phyloP scores from a whole-genome alignment of 1,140 invertebrate species.

The Drosophila orena region DNA sequence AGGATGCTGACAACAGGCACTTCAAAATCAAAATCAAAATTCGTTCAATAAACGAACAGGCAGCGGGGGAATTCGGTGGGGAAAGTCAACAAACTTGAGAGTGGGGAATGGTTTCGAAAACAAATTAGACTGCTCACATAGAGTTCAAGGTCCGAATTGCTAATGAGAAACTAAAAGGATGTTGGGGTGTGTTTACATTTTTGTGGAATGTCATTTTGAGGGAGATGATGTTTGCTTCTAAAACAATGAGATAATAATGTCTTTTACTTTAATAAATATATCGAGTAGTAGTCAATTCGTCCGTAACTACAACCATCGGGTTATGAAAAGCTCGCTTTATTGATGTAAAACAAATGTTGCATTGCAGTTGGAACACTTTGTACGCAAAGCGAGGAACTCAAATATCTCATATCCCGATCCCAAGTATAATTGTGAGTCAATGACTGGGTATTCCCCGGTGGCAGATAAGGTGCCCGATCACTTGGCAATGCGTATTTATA shows the following conservation, averaged over 20 bases:
- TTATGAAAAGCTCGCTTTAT: background rate
- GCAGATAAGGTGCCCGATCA: slow-evolving; percentile 36
- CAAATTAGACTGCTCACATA: slow-evolving; percentile 10
- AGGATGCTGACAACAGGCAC: slow-evolving; percentile 54
- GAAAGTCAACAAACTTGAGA: slow-evolving; percentile 68
- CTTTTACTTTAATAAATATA: too few species aligned
- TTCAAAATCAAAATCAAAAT: slow-evolving; percentile 55
- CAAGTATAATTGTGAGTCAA: slow-evolving; percentile 23
- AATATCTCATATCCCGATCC: background rate
- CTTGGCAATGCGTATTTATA: slow-evolving; percentile 49
- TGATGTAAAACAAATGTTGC: background rate
- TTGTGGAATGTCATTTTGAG: background rate
- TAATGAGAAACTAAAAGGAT: background rate
- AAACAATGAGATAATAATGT: too few species aligned
- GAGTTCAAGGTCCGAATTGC: slow-evolving; percentile 30
- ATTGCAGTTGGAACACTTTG: background rate
- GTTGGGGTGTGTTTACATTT: background rate
- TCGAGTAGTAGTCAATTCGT: too few species aligned
- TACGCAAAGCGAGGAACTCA: background rate
- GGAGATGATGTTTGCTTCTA: too few species aligned
- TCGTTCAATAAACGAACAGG: slow-evolving; percentile 59
- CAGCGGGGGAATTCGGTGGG: slow-evolving; percentile 18
- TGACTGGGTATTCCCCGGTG: slow-evolving; percentile 72
- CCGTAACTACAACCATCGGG: background rate
- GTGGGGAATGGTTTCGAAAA: slow-evolving; percentile 12